Conservation (phyloP, 2,797 vertebrate genomes). For the Eurystomus glaucurus region DNA sequence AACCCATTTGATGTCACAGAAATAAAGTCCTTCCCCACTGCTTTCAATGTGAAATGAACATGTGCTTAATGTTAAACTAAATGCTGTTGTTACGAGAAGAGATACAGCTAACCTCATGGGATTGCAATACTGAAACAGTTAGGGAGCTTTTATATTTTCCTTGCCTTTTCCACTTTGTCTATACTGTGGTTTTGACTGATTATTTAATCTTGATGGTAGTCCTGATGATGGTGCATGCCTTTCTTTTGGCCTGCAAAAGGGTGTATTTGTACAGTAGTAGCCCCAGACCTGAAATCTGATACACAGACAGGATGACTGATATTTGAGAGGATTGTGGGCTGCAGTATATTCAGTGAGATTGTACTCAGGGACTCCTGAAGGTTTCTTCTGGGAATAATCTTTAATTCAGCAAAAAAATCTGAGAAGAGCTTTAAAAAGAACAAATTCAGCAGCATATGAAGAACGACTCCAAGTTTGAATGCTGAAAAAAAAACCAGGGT, state of each 20-base stretch:
- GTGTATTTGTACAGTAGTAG: background rate
- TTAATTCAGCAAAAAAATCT: background rate
- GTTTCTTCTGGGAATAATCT: background rate
- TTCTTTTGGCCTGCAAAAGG: background rate
- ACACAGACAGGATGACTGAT: background rate
- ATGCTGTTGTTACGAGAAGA: background rate
- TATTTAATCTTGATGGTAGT: background rate
- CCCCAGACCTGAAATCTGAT: background rate
- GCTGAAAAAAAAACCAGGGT: background rate
- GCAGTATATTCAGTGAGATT: background rate
- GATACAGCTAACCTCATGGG: background rate
- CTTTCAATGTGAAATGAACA: background rate
- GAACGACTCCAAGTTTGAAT: background rate
- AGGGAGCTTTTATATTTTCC: background rate
- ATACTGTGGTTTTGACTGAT: background rate
- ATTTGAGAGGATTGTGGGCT: background rate
- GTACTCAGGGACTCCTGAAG: background rate
- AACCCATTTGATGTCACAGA: background rate
- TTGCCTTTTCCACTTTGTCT: background rate
- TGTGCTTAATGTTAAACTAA: slow-evolving; percentile 1
- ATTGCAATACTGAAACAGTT: background rate
- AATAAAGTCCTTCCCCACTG: background rate
- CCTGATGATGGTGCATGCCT: background rate
- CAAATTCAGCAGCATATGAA: background rate
- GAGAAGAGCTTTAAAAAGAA: background rate